Percentiles rank a stretch among this genome's conserved stretches.
Conservation (phyloP, 2,888 invertebrate species). For the Oxytorus armatus region DNA sequence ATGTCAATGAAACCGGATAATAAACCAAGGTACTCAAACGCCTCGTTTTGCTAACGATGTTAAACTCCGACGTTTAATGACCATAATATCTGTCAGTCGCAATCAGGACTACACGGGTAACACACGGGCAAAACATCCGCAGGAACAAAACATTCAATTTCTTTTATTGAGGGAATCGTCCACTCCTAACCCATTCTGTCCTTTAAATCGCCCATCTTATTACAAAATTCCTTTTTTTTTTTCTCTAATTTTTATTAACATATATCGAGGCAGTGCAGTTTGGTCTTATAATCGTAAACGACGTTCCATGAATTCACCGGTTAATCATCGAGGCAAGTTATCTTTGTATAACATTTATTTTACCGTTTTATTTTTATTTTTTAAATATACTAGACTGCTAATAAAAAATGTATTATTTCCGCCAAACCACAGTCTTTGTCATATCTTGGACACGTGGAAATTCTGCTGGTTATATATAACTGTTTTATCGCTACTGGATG, state of each 20-base stretch:
- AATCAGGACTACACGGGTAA: slow-evolving; percentile 33
- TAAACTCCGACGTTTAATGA: slow-evolving; percentile 48
- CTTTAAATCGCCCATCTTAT: no score
- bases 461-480: no score
- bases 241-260: background rate
- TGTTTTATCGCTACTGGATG: no score
- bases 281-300: slow-evolving; percentile 26
- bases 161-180: background rate
- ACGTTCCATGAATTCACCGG: slow-evolving; percentile 68
- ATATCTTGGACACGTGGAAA: no score
- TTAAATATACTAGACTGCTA: background rate
- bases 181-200: no score
- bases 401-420: no score
- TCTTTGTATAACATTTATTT: background rate
- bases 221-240: background rate
- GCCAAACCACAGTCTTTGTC: no score
- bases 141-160: background rate
- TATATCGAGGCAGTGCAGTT: background rate
- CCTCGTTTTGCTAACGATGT: slow-evolving; percentile 49
- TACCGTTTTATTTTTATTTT: background rate
- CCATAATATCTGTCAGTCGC: slow-evolving; percentile 32
- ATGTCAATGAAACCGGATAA: slow-evolving; percentile 49
- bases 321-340: slow-evolving; percentile 62
- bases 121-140: slow-evolving; percentile 11
- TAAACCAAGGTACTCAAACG: slow-evolving; percentile 58